Evolutionary conservation across 2,888 invertebrate species (phyloP).

Genomic region (Disparrhopalites patrizii): DNA sequence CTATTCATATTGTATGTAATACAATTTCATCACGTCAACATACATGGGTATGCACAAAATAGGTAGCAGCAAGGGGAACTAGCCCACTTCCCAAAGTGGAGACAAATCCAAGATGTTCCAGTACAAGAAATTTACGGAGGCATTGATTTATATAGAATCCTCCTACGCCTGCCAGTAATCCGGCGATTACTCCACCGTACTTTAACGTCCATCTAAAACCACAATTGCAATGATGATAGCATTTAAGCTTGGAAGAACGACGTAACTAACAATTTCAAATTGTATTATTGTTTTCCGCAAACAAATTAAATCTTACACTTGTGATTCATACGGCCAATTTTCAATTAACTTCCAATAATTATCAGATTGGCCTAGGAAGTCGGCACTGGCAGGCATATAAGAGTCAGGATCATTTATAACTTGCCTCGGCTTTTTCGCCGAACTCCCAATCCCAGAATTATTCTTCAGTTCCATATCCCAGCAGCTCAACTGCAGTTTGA

Average conservation of each 20-base stretch:
- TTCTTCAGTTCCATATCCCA: no score
- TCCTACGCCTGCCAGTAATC: neutral
- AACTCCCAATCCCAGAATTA: no score
- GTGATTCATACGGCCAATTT: neutral
- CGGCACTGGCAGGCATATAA: no score
- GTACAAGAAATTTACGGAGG: neutral
- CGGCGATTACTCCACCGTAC: neutral
- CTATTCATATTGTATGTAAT: no score
- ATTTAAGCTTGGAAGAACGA: neutral
- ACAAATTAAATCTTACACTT: neutral
- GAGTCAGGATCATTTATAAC: neutral
- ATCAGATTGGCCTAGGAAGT: no score
- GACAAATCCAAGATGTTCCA: slow-evolving; percentile 47
- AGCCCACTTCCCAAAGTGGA: slow-evolving; percentile 61
- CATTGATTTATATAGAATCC: slow-evolving; percentile 62
- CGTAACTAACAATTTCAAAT: no score
- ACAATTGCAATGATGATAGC: neutral
- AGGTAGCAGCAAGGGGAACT: slow-evolving; percentile 60
- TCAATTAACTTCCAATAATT: neutral
- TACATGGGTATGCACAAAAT: no score
- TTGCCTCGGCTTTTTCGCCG: no score
- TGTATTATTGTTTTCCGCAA: neutral
- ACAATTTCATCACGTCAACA: no score
- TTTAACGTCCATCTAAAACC: slow-evolving; percentile 40
- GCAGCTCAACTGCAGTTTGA: no score